phyloP scores from a whole-genome alignment of 2,888 invertebrate genomes.

The Lypha dubia region DNA sequence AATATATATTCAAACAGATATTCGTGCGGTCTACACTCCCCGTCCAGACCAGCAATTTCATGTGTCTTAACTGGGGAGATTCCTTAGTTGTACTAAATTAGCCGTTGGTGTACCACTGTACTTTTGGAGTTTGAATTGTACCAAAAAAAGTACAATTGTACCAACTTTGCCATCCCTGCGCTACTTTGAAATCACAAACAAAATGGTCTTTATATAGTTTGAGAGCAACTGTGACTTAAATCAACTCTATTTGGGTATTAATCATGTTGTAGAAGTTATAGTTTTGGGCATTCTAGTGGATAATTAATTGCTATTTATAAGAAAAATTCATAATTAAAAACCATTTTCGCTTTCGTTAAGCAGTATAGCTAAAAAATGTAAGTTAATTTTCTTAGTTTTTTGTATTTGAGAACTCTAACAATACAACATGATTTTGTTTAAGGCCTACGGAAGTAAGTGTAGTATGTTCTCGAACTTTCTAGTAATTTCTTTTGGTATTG shows the following conservation, averaged over 20 bases:
- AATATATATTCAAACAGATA: no score
- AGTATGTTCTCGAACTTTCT: slow-evolving; percentile 79
- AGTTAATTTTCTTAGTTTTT: background rate
- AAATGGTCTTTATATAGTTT: slow-evolving; percentile 22
- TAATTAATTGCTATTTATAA: background rate
- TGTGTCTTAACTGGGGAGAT: no score
- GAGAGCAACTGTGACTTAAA: background rate
- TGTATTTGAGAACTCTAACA: background rate
- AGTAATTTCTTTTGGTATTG: slow-evolving; percentile 77
- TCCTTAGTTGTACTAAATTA: no score
- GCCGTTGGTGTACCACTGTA: no score
- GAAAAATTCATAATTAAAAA: background rate
- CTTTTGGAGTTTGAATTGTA: no score
- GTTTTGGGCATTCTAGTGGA: background rate
- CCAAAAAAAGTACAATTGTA: no score
- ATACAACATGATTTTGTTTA: slow-evolving; percentile 60
- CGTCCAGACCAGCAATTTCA: no score
- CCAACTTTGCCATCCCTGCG: no score
- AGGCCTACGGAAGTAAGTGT: slow-evolving; percentile 72
- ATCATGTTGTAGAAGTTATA: slow-evolving; percentile 6
- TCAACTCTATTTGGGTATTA: slow-evolving; percentile 58
- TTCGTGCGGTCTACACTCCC: no score
- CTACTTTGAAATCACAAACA: no score
- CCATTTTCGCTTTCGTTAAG: no score
- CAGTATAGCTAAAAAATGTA: background rate